Evolutionary conservation across 1,140 invertebrate genomes (phyloP).

Genomic region (Tribolium castaneum): DNA sequence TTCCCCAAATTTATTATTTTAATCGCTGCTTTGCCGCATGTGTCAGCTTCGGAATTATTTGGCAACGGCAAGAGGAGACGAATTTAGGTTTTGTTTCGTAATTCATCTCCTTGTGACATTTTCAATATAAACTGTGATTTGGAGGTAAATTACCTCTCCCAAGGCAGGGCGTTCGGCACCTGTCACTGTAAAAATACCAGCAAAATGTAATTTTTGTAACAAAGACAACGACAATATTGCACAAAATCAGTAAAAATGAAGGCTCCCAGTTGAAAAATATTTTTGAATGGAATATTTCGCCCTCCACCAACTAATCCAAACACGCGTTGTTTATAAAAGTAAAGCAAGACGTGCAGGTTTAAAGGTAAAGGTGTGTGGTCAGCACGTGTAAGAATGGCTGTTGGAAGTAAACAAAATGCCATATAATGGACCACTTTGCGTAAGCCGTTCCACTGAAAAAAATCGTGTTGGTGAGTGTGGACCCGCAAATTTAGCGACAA

Average conservation of each 20-base stretch:
- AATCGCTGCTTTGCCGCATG: background rate
- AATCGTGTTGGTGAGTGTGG: background rate
- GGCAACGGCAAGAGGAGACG: background rate
- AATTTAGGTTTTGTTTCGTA: background rate
- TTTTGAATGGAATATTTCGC: no score
- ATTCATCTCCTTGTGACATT: background rate
- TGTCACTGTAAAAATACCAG: background rate
- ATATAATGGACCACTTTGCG: background rate
- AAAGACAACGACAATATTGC: no score
- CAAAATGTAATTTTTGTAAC: no score
- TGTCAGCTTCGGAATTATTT: background rate
- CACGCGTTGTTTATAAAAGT: background rate
- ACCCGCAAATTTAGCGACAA: background rate
- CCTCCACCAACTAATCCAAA: background rate
- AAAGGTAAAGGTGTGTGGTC: background rate
- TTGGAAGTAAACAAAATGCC: background rate
- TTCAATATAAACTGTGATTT: background rate
- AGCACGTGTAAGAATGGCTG: background rate
- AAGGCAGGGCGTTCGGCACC: background rate
- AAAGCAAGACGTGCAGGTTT: background rate
- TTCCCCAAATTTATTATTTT: background rate
- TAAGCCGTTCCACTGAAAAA: background rate
- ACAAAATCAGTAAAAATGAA: no score
- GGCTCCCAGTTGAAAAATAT: no score
- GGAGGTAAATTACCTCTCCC: background rate